Percentiles rank a stretch among this genome's conserved stretches.
Conservation (phyloP, 2,888 invertebrate genomes). For the Apamea crenata region DNA sequence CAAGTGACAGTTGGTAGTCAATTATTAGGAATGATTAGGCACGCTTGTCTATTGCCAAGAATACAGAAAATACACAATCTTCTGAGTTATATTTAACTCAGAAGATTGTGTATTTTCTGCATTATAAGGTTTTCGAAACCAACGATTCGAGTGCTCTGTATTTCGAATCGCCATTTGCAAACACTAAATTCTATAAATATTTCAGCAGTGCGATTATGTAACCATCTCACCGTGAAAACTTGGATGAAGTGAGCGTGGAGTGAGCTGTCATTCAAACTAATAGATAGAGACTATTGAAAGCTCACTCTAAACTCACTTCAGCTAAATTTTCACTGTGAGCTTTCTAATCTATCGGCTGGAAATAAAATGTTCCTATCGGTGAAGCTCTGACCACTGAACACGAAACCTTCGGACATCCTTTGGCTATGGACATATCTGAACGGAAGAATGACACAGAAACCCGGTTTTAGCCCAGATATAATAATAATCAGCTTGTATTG, state of each 20-base stretch:
- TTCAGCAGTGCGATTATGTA: too few species aligned
- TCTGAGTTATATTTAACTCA: too few species aligned
- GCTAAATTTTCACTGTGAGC: too few species aligned
- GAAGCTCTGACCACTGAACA: neutral
- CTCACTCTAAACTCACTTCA: too few species aligned
- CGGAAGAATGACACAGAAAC: neutral
- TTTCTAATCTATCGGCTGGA: too few species aligned
- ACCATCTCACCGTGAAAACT: too few species aligned
- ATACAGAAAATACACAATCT: too few species aligned
- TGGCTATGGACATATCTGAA: neutral
- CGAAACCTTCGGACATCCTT: neutral
- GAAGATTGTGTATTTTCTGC: neutral
- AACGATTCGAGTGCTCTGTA: neutral
- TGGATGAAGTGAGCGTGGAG: too few species aligned
- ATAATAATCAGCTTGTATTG: too few species aligned
- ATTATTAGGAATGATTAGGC: neutral
- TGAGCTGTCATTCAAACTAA: too few species aligned
- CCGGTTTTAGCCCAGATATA: neutral
- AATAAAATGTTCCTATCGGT: neutral
- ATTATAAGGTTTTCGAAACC: neutral
- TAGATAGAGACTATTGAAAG: too few species aligned
- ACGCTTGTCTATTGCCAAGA: too few species aligned
- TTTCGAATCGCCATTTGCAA: neutral
- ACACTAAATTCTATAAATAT: neutral
- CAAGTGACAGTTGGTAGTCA: constrained; percentile 33